These are phyloP conservation scores for Zingel zingel DNA, from an alignment of 2,113 vertebrate species.

Conservation along the genomic window DNA sequence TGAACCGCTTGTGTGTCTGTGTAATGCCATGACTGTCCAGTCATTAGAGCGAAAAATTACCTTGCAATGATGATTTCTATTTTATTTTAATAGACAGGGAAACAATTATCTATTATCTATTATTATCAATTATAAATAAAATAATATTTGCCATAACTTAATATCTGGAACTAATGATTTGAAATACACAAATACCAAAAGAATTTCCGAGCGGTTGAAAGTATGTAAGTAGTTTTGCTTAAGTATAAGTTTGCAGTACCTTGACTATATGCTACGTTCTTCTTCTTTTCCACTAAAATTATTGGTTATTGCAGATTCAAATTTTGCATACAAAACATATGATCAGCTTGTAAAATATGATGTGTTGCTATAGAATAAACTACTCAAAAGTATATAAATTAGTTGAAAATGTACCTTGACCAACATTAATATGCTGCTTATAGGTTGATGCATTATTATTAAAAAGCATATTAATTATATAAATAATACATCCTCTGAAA, in stretches of 20 bases:
- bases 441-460: not conserved
- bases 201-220: not conserved
- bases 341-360: not conserved
- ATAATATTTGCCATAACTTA: not conserved
- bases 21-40: constrained; percentile 43
- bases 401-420: not conserved
- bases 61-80: not conserved
- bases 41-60: constrained; percentile 66
- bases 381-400: not conserved
- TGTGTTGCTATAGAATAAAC: not conserved
- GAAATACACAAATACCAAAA: not conserved
- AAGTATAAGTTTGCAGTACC: not conserved
- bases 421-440: not conserved
- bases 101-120: constrained; percentile 9
- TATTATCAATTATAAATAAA: too few relatives aligned
- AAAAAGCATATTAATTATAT: not conserved
- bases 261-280: not conserved
- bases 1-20: constrained; percentile 46
- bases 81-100: constrained; percentile 20
- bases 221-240: not conserved
- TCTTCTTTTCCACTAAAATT: not conserved
- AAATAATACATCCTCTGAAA: not conserved
- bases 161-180: not conserved
- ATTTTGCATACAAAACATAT: not conserved
- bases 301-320: not conserved